Evolutionary conservation across 1,140 invertebrate genomes (phyloP), one percentile per base, ranked within the genome.

Genomic region (Daktulosphaira vitifoliae): DNA sequence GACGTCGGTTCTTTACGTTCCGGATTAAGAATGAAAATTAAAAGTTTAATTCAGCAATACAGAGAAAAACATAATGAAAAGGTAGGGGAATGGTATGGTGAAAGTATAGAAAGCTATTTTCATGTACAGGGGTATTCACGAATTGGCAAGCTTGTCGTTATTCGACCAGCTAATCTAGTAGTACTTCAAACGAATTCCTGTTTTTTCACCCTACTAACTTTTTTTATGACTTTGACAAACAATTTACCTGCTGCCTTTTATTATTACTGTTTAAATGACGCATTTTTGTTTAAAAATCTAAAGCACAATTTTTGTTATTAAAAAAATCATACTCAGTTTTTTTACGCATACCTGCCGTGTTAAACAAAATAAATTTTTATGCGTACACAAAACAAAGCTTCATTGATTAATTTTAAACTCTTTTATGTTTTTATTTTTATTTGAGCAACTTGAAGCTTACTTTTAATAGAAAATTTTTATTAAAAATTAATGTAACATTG

Each of bases 21-120:
- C 42, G 56, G 56, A 62, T 62, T 62, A 62, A 62, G 56, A 62
- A 62, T 33, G 56, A 62, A 62, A 62, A 62, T 62, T 62, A 62
- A 62, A 62, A 62, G 56, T 62, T 62, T 62, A 62, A 62, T 62
- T 62, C 42, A 48, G 39, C 56, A 20, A 18, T 62, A 48, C 44
- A 62, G 56, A 62, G 46, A 62, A 39, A 62, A 62, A 62, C 22
- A 39, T 48, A 62, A 62, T 62, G 56, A 62, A 62, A 62, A 46
- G 56, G 56, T 16, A 62, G 18, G 56, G 8, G 16, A 48, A 62
- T 46, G 11, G 11, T 11, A 48, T 15, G 25, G 13, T 7, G 11
- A 13, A 16, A 39, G n/a, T 29, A 33, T 48, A 39, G 13, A 62
- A 48, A 48, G 42, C 42, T 48, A 48, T 62, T 62, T 62, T 62